A percentile compares a stretch with the other conserved stretches of the same genome.
Evolutionary conservation across 2,113 vertebrate species (phyloP).

Genomic region (Lagenorhynchus albirostris): DNA sequence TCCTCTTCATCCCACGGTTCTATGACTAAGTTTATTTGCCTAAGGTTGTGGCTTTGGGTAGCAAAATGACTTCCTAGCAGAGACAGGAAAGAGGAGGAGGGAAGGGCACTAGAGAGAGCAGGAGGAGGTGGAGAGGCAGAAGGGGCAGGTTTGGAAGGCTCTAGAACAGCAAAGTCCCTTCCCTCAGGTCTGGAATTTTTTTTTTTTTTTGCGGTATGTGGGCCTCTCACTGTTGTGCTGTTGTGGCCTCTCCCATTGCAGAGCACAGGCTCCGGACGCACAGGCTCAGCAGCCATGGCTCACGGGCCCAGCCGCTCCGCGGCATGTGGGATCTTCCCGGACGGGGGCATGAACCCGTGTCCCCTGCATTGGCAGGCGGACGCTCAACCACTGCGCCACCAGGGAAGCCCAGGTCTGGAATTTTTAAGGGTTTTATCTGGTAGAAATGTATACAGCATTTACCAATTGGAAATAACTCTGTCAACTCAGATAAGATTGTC

Average conservation of each 20-base stretch:
- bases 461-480: constrained; percentile 84
- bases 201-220: too few species aligned
- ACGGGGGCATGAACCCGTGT: too few species aligned
- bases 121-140: constrained; percentile 8
- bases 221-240: too few species aligned
- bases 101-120: neutral
- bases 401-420: constrained; percentile 22
- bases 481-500: constrained; percentile 86
- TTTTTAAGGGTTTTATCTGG: constrained; percentile 78
- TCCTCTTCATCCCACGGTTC: too few species aligned
- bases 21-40: constrained; percentile 69
- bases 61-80: constrained; percentile 50
- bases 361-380: too few species aligned
- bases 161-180: constrained; percentile 63
- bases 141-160: constrained; percentile 17
- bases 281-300: too few species aligned
- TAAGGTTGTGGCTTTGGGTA: constrained; percentile 37
- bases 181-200: constrained; percentile 66
- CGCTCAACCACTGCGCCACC: too few species aligned
- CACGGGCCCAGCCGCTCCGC: too few species aligned
- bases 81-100: constrained; percentile 57
- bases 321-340: too few species aligned
- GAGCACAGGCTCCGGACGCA: too few species aligned
- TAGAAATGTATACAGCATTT: constrained; percentile 78
- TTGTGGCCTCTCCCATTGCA: too few species aligned